Conservation (phyloP, 2,113 vertebrate genomes). For the Nanorana parkeri region DNA sequence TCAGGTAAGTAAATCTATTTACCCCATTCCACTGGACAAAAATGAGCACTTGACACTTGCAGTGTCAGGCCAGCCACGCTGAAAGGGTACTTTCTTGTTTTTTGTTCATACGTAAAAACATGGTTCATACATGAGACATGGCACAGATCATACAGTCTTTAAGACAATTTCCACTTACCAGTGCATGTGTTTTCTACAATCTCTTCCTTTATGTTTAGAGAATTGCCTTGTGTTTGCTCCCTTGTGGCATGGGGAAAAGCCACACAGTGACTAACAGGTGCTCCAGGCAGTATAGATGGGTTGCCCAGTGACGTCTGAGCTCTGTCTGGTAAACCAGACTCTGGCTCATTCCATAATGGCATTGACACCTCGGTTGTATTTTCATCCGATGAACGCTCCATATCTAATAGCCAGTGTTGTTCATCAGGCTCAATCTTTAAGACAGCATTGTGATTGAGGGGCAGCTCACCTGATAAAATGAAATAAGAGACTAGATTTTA, state of each 20-base stretch:
- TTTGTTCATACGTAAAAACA: no score
- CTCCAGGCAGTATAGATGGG: not conserved
- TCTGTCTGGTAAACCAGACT: not conserved
- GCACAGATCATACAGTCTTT: no score
- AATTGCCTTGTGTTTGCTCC: not conserved
- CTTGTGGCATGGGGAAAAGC: not conserved
- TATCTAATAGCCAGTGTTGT: not conserved
- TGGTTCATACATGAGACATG: no score
- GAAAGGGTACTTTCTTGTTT: no score
- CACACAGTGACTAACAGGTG: not conserved
- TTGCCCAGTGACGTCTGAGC: not conserved
- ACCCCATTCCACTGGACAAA: no score
- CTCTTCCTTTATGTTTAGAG: conserved; percentile 23
- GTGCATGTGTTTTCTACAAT: not conserved
- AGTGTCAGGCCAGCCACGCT: no score
- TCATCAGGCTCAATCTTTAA: not conserved
- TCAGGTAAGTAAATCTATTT: no score
- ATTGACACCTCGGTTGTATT: not conserved
- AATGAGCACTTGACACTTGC: no score
- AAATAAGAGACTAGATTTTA: not conserved
- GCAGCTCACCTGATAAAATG: conserved; percentile 7
- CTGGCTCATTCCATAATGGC: not conserved
- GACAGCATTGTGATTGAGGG: not conserved
- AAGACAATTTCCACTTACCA: conserved; percentile 10
- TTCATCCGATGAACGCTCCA: not conserved